A percentile compares a stretch with the other conserved stretches of the same genome.
Conservation (phyloP, 2,797 vertebrate species). For the Rhodeus uyekii region DNA sequence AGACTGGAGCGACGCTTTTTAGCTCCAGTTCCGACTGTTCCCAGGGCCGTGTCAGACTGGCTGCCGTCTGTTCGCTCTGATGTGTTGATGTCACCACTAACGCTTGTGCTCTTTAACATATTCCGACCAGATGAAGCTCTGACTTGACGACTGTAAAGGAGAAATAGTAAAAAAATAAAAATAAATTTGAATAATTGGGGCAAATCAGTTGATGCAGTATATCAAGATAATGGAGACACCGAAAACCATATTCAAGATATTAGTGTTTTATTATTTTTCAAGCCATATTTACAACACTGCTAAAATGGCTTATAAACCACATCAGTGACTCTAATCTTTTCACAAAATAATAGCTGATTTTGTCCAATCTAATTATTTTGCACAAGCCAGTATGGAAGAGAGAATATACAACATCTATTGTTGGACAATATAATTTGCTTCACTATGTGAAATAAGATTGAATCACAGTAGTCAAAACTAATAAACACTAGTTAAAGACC, state of each 20-base stretch:
- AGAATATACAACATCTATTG: neutral
- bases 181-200: neutral
- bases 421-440: neutral
- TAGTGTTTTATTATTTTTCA: slow-evolving; percentile 6
- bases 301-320: neutral
- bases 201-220: neutral
- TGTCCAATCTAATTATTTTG: neutral
- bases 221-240: neutral
- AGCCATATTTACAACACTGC: neutral
- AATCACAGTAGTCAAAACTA: neutral
- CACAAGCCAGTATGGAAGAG: neutral
- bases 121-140: slow-evolving; percentile 87
- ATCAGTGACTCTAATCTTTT: neutral
- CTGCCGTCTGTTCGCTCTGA: slow-evolving; percentile 95
- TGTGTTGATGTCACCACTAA: slow-evolving; percentile 93
- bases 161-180: no score
- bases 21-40: slow-evolving; percentile 85
- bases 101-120: slow-evolving; percentile 95
- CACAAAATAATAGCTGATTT: neutral
- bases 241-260: neutral
- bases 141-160: slow-evolving; percentile 83
- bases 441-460: neutral
- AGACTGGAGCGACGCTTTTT: slow-evolving; percentile 96
- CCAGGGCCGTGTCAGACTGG: slow-evolving; percentile 96
- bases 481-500: neutral